Evolutionary conservation across 2,888 invertebrate genomes (phyloP), one percentile per base, ranked within the genome.

Genomic region (Sarcophaga caerulescens): DNA sequence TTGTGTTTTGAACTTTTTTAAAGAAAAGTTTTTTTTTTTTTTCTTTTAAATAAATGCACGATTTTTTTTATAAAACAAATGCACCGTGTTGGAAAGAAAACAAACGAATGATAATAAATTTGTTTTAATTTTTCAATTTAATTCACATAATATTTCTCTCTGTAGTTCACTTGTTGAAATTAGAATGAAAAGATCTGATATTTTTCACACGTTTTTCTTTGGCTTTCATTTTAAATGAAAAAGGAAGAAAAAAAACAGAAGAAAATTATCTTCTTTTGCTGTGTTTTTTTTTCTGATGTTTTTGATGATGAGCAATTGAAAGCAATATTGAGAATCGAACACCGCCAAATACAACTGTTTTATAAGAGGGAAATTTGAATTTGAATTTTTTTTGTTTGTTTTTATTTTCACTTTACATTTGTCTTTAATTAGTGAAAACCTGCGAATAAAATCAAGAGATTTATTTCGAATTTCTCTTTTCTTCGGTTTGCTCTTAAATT

Each of bases 341-440:
- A 78, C 65, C 66, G 75, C 69, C 62, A 69, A 77, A 35, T 2
- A 77, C 75, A 77, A 85, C 87, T 87, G 74, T 77, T 85, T 66
- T 65, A 57, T 25, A 21, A 78, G 57, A 73, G 73, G 57, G 77
- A 80, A 69, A 75, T 81, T 81, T 74, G 12, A 17, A 57, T 81
- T 77, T 62, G 3, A 21, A n/a, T n/a, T n/a, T 65, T 78, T 45
- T 60, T 14, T 52, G 2, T 73, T 83, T n/a, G n/a, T 62, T 59
- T 59, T 47, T 59, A 60, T n/a, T 59, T 62, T 69, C 12, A 52
- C 35, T 35, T 63, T 12, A 63, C 21, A 44, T 73, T 75, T 57
- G 57, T 75, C 12, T 63, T 75, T 79, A 19, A 85, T 78, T 65
- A 66, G 71, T 60, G 35, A 74, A 83, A 82, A 68, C 14, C 59